Evolutionary conservation across 2,797 vertebrate species (phyloP).

Genomic region (Malacoraja senta): DNA sequence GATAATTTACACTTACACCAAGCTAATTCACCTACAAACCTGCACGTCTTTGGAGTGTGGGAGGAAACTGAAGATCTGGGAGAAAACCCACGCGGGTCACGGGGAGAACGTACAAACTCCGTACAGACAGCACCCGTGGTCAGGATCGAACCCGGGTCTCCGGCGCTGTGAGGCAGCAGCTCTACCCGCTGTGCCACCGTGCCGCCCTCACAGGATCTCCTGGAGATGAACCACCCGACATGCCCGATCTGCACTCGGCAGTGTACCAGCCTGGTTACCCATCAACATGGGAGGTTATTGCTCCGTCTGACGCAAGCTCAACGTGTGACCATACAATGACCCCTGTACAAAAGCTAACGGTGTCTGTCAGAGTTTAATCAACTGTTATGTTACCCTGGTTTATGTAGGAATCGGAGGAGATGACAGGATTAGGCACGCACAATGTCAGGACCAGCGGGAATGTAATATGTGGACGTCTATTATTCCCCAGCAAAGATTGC

Average conservation of each 20-base stretch:
- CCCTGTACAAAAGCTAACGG: conserved; percentile 18
- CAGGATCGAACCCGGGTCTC: too few relatives aligned
- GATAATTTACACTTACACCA: too few relatives aligned
- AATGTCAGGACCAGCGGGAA: not conserved
- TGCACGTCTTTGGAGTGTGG: too few relatives aligned
- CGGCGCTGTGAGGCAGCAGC: too few relatives aligned
- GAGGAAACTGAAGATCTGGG: too few relatives aligned
- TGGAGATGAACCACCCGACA: conserved; percentile 11
- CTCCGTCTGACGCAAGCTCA: conserved; percentile 19
- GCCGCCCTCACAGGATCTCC: not conserved
- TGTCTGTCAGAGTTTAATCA: conserved; percentile 34
- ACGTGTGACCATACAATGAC: conserved; percentile 24
- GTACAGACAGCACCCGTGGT: too few relatives aligned
- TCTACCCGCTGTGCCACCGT: too few relatives aligned
- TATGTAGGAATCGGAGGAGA: conserved; percentile 31
- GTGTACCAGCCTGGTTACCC: conserved; percentile 10
- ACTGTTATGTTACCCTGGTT: conserved; percentile 21
- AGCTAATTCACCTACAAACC: too few relatives aligned
- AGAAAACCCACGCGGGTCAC: too few relatives aligned
- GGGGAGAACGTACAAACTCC: too few relatives aligned
- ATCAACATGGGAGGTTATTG: conserved; percentile 22
- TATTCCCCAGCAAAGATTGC: not conserved
- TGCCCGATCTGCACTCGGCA: not conserved
- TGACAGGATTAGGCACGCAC: conserved; percentile 16
- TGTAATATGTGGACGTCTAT: not conserved